phyloP scores from a whole-genome alignment of 2,888 invertebrate species.

The Lacanobia oleracea region DNA sequence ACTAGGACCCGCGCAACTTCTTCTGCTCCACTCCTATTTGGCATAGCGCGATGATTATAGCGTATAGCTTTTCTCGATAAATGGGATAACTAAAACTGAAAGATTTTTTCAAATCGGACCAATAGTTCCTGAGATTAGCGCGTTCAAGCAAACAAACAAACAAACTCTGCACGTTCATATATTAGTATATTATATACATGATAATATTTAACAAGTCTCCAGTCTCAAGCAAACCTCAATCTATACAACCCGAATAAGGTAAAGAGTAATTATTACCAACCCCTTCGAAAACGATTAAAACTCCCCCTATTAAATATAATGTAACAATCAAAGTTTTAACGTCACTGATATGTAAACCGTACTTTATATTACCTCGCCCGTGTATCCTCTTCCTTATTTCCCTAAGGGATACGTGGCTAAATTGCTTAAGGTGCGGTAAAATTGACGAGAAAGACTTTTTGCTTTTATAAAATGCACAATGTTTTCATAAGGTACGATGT shows the following conservation, averaged over 20 bases:
- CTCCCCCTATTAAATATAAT: slow-evolving; percentile 56
- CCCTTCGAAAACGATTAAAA: slow-evolving; percentile 51
- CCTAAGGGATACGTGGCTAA: slow-evolving; percentile 25
- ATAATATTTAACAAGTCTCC: slow-evolving; percentile 4
- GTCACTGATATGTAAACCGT: slow-evolving; percentile 21
- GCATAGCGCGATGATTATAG: no score
- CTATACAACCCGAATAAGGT: not conserved
- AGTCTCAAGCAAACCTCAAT: slow-evolving; percentile 1
- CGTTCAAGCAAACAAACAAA: no score
- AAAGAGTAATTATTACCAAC: slow-evolving; percentile 40
- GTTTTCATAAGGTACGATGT: not conserved
- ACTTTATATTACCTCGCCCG: slow-evolving; percentile 29
- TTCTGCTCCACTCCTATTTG: no score
- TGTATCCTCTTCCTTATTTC: slow-evolving; percentile 39
- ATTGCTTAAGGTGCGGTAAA: slow-evolving; percentile 37
- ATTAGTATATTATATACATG: no score
- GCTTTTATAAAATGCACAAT: not conserved
- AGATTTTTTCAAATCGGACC: no score
- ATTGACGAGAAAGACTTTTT: slow-evolving; percentile 10
- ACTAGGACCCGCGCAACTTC: no score
- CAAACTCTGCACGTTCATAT: no score
- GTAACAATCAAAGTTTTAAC: slow-evolving; percentile 62
- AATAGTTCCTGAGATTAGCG: no score
- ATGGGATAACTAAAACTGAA: no score
- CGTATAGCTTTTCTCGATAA: no score